Conservation (phyloP, 1,140 invertebrate genomes). For the Cherax quadricarinatus region DNA sequence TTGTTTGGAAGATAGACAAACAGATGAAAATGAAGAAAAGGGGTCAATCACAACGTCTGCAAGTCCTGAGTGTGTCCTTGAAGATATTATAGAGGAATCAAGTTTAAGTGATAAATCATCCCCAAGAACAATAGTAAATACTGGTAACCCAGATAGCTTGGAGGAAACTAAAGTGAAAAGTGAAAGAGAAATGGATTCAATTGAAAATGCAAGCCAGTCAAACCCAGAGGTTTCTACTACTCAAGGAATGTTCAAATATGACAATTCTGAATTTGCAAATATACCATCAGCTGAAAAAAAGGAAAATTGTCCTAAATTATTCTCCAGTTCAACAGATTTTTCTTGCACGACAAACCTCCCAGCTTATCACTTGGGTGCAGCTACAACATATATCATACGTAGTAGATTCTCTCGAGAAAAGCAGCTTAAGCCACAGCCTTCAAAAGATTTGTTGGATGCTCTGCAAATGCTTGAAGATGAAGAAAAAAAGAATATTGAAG, state of each 20-base stretch:
- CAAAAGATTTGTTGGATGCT: conserved; percentile 46
- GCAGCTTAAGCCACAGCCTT: neutral
- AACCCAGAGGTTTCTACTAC: neutral
- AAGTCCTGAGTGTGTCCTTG: conserved; percentile 65
- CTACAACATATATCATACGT: conserved; percentile 11
- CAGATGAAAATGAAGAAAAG: neutral
- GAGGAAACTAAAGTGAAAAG: neutral
- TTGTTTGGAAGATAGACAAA: neutral
- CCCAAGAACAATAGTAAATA: conserved; percentile 3
- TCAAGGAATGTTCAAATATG: neutral
- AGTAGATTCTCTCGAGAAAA: conserved; percentile 20
- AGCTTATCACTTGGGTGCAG: conserved; percentile 24
- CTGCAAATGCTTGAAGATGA: conserved; percentile 53
- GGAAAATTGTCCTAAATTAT: neutral
- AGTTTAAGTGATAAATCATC: conserved; percentile 47
- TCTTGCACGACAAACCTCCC: conserved; percentile 48
- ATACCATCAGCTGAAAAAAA: neutral
- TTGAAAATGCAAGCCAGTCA: neutral
- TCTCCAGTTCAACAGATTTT: conserved; percentile 12
- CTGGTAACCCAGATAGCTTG: neutral
- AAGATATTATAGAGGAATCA: conserved; percentile 68
- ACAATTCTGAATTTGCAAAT: neutral
- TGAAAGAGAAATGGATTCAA: neutral
- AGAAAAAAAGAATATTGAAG: conserved; percentile 31
- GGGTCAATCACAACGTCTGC: neutral